phyloP scores from a whole-genome alignment of 30 jellyfish, hydroid and myxozoan species.

The Aurelia sp. region DNA sequence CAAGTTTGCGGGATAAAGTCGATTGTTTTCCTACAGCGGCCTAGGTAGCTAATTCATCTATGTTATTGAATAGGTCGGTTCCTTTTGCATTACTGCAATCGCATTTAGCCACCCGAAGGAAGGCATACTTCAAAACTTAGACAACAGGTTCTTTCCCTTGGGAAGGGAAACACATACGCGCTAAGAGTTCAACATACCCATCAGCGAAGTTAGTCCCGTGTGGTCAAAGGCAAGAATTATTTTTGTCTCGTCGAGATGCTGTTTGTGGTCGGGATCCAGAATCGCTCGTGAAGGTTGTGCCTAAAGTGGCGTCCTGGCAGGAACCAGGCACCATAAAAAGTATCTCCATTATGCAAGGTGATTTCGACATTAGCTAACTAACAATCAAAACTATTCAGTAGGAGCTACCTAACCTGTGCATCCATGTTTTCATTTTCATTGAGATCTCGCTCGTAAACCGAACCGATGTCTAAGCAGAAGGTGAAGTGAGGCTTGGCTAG shows the following conservation, averaged over 20 bases:
- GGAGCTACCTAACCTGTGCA: too few species aligned
- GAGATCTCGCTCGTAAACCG: too few species aligned
- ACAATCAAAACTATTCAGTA: not conserved
- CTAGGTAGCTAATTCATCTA: constrained; percentile 51
- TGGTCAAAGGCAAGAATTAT: too few species aligned
- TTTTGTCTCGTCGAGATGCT: not conserved
- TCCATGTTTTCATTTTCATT: too few species aligned
- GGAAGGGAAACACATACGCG: too few species aligned
- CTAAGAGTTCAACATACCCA: too few species aligned
- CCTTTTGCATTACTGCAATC: constrained; percentile 40
- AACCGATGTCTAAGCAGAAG: too few species aligned
- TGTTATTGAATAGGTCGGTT: constrained; percentile 51
- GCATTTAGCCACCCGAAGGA: constrained; percentile 49
- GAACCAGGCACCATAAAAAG: not conserved
- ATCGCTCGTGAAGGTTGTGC: constrained; percentile 43
- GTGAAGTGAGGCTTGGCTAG: too few species aligned
- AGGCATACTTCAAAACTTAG: constrained; percentile 20
- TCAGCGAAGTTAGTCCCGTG: too few species aligned
- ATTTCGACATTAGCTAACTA: not conserved
- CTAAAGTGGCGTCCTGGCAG: constrained; percentile 30
- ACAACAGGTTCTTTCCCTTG: not conserved
- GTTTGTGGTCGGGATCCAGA: constrained; percentile 5
- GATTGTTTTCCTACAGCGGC: constrained; percentile 57
- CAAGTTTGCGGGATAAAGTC: constrained; percentile 67
- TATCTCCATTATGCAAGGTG: not conserved